These are phyloP conservation scores for Drosophila anomelani DNA, from an alignment of 2,888 invertebrate species.

Conservation along the genomic window DNA sequence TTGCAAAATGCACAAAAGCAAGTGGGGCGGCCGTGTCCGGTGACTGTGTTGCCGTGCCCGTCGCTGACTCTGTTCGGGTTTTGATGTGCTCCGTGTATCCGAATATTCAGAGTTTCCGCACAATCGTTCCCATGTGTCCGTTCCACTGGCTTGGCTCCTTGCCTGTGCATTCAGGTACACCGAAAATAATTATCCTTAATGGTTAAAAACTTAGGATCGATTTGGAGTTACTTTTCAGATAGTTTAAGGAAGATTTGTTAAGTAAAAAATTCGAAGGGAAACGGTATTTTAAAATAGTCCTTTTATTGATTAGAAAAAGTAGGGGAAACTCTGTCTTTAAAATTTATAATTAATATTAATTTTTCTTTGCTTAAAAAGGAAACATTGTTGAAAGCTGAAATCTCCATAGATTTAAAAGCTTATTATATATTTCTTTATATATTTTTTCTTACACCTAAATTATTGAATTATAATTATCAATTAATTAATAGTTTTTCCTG, in stretches of 20 bases:
- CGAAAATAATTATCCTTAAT: not conserved
- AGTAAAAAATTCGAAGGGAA: accelerated
- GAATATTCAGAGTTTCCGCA: slow-evolving; percentile 5
- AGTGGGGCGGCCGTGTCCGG: slow-evolving; percentile 28
- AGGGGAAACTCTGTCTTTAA: too few species aligned
- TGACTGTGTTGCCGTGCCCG: not conserved
- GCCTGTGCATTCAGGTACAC: not conserved
- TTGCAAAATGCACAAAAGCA: slow-evolving; percentile 51
- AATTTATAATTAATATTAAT: not conserved
- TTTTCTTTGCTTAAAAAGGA: not conserved
- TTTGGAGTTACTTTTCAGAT: not conserved
- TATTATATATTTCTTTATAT: too few species aligned
- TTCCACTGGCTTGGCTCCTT: slow-evolving; percentile 16
- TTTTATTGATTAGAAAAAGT: too few species aligned
- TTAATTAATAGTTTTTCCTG: slow-evolving; percentile 6
- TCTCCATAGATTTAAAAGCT: too few species aligned
- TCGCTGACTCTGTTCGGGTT: slow-evolving; percentile 4
- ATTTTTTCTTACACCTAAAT: not conserved
- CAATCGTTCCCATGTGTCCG: slow-evolving; percentile 11
- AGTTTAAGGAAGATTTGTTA: not conserved
- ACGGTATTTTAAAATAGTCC: too few species aligned
- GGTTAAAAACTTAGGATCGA: not conserved
- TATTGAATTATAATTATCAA: not conserved
- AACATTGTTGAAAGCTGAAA: too few species aligned
- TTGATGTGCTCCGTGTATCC: slow-evolving; percentile 11